phyloP scores from a whole-genome alignment of 1,140 invertebrate species.

The Drosophila murphyi region DNA sequence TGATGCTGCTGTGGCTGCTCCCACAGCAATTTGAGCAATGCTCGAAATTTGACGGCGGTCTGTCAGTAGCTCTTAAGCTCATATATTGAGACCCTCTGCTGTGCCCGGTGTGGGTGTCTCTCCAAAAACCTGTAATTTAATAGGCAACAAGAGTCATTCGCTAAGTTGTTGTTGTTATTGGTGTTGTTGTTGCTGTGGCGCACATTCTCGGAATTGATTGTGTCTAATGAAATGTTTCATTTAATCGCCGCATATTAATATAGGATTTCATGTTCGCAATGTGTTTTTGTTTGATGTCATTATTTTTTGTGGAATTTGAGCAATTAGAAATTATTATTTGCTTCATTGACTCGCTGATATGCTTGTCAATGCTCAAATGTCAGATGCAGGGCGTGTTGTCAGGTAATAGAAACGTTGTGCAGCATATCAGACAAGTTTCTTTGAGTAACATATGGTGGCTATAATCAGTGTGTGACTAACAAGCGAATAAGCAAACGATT shows the following conservation, averaged over 20 bases:
- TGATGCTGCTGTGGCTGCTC: constrained; percentile 51
- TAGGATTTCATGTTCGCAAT: constrained; percentile 61
- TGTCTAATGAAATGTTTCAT: constrained; percentile 79
- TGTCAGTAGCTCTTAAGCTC: constrained; percentile 64
- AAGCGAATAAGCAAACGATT: constrained; percentile 15
- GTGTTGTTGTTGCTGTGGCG: constrained; percentile 28
- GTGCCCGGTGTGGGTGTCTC: constrained; percentile 50
- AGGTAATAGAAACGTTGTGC: no score
- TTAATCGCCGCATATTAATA: constrained; percentile 57
- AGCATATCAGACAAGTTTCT: background rate
- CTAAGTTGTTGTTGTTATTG: constrained; percentile 17
- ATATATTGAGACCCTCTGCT: constrained; percentile 41
- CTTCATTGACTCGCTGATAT: constrained; percentile 40
- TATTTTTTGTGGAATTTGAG: constrained; percentile 65
- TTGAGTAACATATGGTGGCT: constrained; percentile 1
- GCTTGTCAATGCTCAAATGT: constrained; percentile 23
- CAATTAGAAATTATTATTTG: constrained; percentile 81
- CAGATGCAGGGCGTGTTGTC: constrained; percentile 9
- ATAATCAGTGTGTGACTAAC: constrained; percentile 10
- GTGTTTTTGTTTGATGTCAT: constrained; percentile 17
- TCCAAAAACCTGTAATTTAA: constrained; percentile 50
- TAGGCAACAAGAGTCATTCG: constrained; percentile 45
- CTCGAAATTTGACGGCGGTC: constrained; percentile 73
- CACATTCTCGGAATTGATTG: constrained; percentile 77
- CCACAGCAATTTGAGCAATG: constrained; percentile 64